Conservation (phyloP, 2,797 vertebrate species). For the Odontamblyopus rebecca region DNA sequence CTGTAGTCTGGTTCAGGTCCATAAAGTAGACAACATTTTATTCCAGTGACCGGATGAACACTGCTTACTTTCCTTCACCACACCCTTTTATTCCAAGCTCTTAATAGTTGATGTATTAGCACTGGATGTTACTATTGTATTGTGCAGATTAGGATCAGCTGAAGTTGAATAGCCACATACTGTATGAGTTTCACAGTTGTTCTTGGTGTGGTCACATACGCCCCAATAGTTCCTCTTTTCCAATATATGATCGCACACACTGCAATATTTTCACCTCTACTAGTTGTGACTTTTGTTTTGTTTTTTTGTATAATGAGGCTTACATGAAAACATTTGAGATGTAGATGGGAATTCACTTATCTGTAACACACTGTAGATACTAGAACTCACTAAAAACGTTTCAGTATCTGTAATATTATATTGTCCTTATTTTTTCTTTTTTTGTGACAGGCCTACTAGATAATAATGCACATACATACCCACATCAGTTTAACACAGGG, state of each 20-base stretch:
- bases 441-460: not conserved
- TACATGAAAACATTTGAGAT: no score
- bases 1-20: no score
- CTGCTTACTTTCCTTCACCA: constrained; percentile 10
- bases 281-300: not conserved
- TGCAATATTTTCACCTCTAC: no score
- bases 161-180: not conserved
- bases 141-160: constrained; percentile 5
- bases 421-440: no score
- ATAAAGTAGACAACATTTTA: constrained; percentile 1
- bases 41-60: constrained; percentile 10
- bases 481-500: not conserved
- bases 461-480: not conserved
- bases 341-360: no score
- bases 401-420: no score
- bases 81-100: not conserved
- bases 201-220: not conserved
- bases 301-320: no score
- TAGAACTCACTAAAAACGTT: no score
- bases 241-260: no score
- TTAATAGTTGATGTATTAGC: constrained; percentile 37
- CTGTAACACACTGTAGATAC: no score
- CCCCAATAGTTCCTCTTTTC: not conserved
- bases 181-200: not conserved
- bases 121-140: not conserved